Base-by-base conservation (phyloP, 64 coral and sea anemone species). In the Stylophora pistillata region DNA sequence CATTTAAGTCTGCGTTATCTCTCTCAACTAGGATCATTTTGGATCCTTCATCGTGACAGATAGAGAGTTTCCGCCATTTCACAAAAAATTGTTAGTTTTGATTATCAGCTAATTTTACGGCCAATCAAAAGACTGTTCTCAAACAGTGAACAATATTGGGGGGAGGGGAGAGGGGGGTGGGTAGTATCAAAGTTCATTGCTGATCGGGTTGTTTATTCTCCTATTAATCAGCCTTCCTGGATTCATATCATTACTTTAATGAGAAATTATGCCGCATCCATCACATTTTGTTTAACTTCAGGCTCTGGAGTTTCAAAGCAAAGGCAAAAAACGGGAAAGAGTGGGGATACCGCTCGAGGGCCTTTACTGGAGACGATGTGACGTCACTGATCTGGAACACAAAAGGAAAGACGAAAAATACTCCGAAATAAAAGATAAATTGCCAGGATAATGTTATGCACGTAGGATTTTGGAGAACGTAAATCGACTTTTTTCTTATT, bases 321-420 rank as follows among this genome's bases (percentile, higher is more conserved):
- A 99, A 74, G 87, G 95, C 7, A 85, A 83, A 33, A 82, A 99
- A n/a, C 54, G 93, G 81, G 30, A 92, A 90, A 79, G 77, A 70
- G 9, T 86, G 95, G 41, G 93, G 95, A 32, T 99, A 99, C 57
- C 84, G 97, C 70, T 87, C 95, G 29, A 94, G 97, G 58, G 93
- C 97, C 55, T 99, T 95, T 30, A 99, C 93, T 76, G 97, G 97
- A 16, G 97, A 99, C 2, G 97, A 99, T 16, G 80, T 54, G 61
- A 69, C 33, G 32, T 84, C 80, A 84, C 27, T 37, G 13, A 15
- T 53, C 33, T 84, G 60, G 80, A 2, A 32, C 15, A 37, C 59
- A 82, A 82, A 66, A 60, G 47, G 58, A 9, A 82, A 84, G 80
- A 69, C 30, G 20, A 84, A 70, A 63, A 84, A 53, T 84, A 11